Percentiles rank a stretch among this genome's conserved stretches.
Conservation (phyloP, 2,797 vertebrate genomes). For the Mormyrus proboscirostris region DNA sequence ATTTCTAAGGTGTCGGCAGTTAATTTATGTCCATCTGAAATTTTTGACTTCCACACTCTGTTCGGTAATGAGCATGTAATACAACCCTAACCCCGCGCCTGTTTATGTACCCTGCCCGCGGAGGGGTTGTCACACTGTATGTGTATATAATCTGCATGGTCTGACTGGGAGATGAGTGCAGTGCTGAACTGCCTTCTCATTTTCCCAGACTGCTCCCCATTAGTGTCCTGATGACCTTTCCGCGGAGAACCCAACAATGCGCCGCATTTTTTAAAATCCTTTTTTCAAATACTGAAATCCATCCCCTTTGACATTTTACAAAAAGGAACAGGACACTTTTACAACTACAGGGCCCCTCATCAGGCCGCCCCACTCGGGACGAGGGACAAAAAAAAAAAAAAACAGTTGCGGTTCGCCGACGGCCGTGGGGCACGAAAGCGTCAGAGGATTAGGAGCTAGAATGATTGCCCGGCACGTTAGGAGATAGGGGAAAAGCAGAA, state of each 20-base stretch:
- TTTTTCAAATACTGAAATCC: slow-evolving; percentile 52
- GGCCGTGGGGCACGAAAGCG: background rate
- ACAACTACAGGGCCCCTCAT: background rate
- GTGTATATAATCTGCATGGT: slow-evolving; percentile 42
- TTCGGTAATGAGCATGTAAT: background rate
- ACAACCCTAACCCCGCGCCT: background rate
- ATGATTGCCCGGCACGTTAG: slow-evolving; percentile 36
- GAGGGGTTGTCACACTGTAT: slow-evolving; percentile 38
- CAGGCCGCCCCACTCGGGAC: background rate
- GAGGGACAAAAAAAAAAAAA: background rate
- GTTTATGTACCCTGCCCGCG: background rate
- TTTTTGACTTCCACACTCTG: background rate
- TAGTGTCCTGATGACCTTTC: slow-evolving; percentile 59
- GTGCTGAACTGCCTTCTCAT: slow-evolving; percentile 52
- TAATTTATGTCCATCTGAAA: background rate
- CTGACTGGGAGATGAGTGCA: slow-evolving; percentile 38
- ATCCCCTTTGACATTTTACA: slow-evolving; percentile 45
- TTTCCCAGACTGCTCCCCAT: slow-evolving; percentile 56
- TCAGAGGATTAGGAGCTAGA: slow-evolving; percentile 36
- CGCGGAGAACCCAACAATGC: slow-evolving; percentile 49
- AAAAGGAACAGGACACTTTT: slow-evolving; percentile 15
- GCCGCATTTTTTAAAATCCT: slow-evolving; percentile 19
- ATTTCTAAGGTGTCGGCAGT: background rate
- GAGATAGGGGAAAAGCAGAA: slow-evolving; percentile 22
- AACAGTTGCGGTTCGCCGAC: background rate